Percentiles rank a stretch among this genome's conserved stretches.
These are phyloP conservation scores for Nyctibius grandis DNA, from an alignment of 2,797 vertebrate genomes.

Conservation along the genomic window DNA sequence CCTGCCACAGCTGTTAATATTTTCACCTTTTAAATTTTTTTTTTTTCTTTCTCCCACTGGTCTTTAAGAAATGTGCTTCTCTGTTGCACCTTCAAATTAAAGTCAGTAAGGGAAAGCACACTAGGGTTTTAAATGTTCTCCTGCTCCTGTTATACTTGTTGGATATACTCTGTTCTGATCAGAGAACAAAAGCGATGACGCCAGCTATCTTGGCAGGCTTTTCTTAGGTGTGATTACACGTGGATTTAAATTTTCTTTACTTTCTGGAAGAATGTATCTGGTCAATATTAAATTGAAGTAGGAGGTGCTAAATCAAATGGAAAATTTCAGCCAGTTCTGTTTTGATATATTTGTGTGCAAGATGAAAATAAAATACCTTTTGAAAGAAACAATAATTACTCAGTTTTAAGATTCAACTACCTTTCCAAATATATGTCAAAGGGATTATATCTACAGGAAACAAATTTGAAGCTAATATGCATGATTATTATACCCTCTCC, in stretches of 20 bases:
- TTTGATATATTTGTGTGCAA: background rate
- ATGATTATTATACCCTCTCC: background rate
- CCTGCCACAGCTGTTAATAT: background rate
- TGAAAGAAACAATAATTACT: background rate
- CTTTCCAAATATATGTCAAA: background rate
- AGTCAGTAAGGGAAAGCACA: background rate
- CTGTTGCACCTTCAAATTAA: background rate
- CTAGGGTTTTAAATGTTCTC: background rate
- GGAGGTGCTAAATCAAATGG: background rate
- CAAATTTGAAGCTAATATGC: background rate
- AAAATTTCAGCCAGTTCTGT: background rate
- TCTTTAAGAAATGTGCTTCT: background rate
- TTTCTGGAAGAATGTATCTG: background rate
- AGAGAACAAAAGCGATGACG: background rate
- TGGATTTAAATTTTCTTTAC: background rate
- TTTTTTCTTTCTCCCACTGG: background rate
- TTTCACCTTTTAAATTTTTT: background rate
- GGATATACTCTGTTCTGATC: background rate
- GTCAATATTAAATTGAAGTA: background rate
- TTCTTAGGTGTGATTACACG: background rate
- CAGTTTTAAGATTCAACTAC: background rate
- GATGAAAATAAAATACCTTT: background rate
- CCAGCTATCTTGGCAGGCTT: background rate
- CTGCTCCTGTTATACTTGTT: background rate
- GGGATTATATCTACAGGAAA: background rate